phyloP scores from a whole-genome alignment of 1,140 invertebrate genomes.

The Helicoverpa zea region DNA sequence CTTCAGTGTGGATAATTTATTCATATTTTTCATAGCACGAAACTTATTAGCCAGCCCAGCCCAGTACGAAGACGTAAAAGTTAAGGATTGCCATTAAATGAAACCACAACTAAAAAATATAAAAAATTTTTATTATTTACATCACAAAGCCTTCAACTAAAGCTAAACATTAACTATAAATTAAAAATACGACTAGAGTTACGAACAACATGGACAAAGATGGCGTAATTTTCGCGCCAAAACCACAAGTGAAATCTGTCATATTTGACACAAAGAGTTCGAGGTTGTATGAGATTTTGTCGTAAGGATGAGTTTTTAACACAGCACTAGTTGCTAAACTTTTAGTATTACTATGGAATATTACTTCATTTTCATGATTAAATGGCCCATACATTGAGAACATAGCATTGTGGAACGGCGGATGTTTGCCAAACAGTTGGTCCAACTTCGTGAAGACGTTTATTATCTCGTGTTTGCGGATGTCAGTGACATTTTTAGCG shows the following conservation, averaged over 20 bases:
- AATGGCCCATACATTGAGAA: slow-evolving; percentile 90
- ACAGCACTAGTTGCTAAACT: slow-evolving; percentile 80
- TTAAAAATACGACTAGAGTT: slow-evolving; percentile 51
- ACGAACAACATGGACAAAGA: slow-evolving; percentile 52
- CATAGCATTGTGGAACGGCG: slow-evolving; percentile 87
- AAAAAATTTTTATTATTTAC: slow-evolving; percentile 33
- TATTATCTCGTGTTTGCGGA: slow-evolving; percentile 89
- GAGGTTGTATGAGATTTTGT: slow-evolving; percentile 74
- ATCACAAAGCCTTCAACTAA: slow-evolving; percentile 26
- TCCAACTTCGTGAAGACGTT: slow-evolving; percentile 90
- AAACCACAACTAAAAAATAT: slow-evolving; percentile 27
- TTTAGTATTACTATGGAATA: slow-evolving; percentile 90
- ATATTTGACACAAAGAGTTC: slow-evolving; percentile 67
- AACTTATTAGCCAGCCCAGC: no score
- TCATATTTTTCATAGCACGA: no score
- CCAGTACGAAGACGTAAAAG: no score
- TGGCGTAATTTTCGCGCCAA: slow-evolving; percentile 51
- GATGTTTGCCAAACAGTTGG: slow-evolving; percentile 89
- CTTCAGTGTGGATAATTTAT: no score
- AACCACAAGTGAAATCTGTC: slow-evolving; percentile 50
- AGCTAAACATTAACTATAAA: slow-evolving; percentile 24
- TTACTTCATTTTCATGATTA: slow-evolving; percentile 87
- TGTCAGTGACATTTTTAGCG: slow-evolving; percentile 85
- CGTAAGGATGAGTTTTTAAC: slow-evolving; percentile 76
- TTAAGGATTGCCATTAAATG: background rate